Evolutionary conservation across 2,797 vertebrate species (phyloP).

Genomic region (Prionace glauca): DNA sequence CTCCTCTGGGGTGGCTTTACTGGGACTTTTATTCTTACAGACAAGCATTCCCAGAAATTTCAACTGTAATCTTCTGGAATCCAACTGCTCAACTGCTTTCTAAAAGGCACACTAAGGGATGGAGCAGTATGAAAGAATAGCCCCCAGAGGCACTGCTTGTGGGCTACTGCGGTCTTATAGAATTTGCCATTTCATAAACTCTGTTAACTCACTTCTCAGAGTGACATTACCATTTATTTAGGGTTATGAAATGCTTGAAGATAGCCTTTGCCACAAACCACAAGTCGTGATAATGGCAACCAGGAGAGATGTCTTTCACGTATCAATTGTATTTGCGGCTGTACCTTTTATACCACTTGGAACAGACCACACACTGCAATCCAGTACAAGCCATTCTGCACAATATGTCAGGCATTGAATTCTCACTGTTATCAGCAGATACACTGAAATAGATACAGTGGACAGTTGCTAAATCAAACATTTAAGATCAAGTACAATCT

Average conservation of each 20-base stretch:
- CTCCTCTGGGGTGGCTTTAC: background rate
- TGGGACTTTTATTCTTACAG: background rate
- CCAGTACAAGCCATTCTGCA: background rate
- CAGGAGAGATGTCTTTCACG: background rate
- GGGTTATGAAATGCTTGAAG: background rate
- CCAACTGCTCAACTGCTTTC: background rate
- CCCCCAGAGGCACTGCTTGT: background rate
- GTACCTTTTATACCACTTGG: background rate
- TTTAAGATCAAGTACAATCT: background rate
- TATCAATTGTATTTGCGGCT: background rate
- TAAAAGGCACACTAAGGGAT: background rate
- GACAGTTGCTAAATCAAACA: background rate
- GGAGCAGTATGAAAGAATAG: background rate
- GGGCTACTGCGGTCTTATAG: background rate
- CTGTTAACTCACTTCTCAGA: background rate
- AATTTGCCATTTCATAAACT: background rate
- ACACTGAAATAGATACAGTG: background rate
- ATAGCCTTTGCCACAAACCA: constrained; percentile 16
- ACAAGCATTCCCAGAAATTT: background rate
- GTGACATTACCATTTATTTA: background rate
- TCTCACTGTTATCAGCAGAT: background rate
- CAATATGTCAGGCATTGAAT: background rate
- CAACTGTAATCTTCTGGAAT: constrained; percentile 1
- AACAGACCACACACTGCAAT: background rate
- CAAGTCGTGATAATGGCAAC: background rate